phyloP scores from a whole-genome alignment of 2,113 vertebrate species.

The Leucoraja erinaceus region DNA sequence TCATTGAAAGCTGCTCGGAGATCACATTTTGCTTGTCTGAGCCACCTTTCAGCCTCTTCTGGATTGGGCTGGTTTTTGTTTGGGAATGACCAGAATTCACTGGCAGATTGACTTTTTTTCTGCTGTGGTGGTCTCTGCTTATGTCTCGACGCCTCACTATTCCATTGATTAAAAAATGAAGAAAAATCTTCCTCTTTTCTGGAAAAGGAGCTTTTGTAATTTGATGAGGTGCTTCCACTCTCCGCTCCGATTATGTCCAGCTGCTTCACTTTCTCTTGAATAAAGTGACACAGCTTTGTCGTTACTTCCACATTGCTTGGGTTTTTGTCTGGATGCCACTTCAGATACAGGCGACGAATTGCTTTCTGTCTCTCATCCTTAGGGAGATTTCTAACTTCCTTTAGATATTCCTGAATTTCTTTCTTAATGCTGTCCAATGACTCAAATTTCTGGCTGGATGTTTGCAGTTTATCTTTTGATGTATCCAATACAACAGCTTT shows the following conservation, averaged over 20 bases:
- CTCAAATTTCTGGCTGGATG: constrained; percentile 42
- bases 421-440: constrained; percentile 56
- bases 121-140: constrained; percentile 47
- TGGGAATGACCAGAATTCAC: constrained; percentile 52
- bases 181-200: constrained; percentile 38
- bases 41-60: constrained; percentile 62
- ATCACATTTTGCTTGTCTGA: constrained; percentile 63
- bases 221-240: not conserved
- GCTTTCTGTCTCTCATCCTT: constrained; percentile 54
- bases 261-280: constrained; percentile 54
- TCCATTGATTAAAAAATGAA: constrained; percentile 53
- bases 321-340: constrained; percentile 72
- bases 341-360: constrained; percentile 61
- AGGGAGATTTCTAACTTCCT: constrained; percentile 56
- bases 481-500: constrained; percentile 38
- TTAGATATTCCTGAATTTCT: constrained; percentile 59
- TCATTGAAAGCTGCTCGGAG: constrained; percentile 54
- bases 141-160: constrained; percentile 57
- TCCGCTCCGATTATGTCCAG: constrained; percentile 39
- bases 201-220: constrained; percentile 11
- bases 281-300: constrained; percentile 57
- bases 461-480: constrained; percentile 32
- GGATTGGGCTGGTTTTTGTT: constrained; percentile 46
- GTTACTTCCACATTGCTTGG: constrained; percentile 46
- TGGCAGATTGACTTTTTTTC: constrained; percentile 37